These are phyloP conservation scores for Enhydra lutris DNA, from an alignment of 2,113 vertebrate genomes.

Conservation along the genomic window DNA sequence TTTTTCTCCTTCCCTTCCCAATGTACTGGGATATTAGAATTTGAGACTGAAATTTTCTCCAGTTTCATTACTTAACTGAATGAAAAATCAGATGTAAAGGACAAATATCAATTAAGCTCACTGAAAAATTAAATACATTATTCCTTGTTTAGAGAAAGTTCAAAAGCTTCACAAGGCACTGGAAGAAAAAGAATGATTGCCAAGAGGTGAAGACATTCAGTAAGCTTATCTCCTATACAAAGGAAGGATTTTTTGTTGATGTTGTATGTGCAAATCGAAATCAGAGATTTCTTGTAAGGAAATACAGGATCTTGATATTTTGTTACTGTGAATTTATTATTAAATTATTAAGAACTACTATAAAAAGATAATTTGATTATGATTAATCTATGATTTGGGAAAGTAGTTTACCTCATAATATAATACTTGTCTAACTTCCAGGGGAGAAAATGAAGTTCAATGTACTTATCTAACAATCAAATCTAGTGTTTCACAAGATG, in stretches of 20 bases:
- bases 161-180: background rate
- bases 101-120: background rate
- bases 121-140: background rate
- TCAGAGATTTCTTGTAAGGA: background rate
- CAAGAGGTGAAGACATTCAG: background rate
- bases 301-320: background rate
- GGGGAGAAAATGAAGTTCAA: background rate
- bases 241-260: background rate
- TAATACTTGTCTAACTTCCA: background rate
- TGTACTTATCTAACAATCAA: background rate
- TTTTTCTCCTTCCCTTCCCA: background rate
- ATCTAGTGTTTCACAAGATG: background rate
- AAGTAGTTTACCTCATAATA: background rate
- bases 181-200: background rate
- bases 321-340: background rate
- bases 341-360: background rate
- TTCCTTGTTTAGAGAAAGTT: background rate
- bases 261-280: background rate
- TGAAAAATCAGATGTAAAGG: background rate
- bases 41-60: background rate
- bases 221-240: background rate
- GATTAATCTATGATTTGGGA: background rate
- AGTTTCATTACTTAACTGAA: background rate
- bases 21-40: background rate
- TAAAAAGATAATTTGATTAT: background rate